A percentile compares a stretch with the other conserved stretches of the same genome.
Evolutionary conservation across 2,888 invertebrate species (phyloP).

Genomic region (Zygothrica quintamaculata): DNA sequence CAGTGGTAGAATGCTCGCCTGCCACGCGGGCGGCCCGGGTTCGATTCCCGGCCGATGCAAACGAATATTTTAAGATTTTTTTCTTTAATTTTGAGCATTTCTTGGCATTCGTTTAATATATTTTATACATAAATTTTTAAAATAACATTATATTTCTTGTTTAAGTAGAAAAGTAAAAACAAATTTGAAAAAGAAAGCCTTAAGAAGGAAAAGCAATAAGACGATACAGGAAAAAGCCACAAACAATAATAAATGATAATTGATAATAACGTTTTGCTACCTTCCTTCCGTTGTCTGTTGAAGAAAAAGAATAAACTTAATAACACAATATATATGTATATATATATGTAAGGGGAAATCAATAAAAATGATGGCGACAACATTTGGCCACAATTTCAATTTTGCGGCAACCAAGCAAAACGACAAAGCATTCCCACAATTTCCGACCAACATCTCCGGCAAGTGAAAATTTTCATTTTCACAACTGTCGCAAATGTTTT

Average conservation of each 20-base stretch:
- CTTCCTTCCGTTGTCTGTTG: slow-evolving; percentile 65
- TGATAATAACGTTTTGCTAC: slow-evolving; percentile 77
- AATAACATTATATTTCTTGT: too few species aligned
- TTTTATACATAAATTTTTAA: too few species aligned
- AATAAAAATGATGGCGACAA: slow-evolving; percentile 74
- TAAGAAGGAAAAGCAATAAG: slow-evolving; percentile 18
- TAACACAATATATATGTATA: slow-evolving; percentile 29
- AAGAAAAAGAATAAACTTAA: slow-evolving; percentile 32
- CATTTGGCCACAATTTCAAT: slow-evolving; percentile 77
- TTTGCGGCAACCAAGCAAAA: slow-evolving; percentile 50
- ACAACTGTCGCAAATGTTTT: slow-evolving; percentile 55
- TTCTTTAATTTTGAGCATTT: not conserved
- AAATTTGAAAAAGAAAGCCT: not conserved
- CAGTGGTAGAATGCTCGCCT: slow-evolving; percentile 81
- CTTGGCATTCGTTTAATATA: too few species aligned
- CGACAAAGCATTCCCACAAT: slow-evolving; percentile 67
- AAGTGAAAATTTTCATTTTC: slow-evolving; percentile 73
- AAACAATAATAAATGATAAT: slow-evolving; percentile 77
- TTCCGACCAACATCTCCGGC: slow-evolving; percentile 44
- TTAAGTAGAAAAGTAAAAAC: not conserved
- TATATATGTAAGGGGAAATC: slow-evolving; percentile 72
- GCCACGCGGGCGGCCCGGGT: slow-evolving; percentile 80
- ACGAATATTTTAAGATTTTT: not conserved
- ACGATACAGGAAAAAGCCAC: slow-evolving; percentile 44
- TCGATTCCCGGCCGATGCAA: slow-evolving; percentile 80